These are phyloP conservation scores for Ganaspis sp. DNA, from an alignment of 1,140 invertebrate genomes.

Conservation along the genomic window DNA sequence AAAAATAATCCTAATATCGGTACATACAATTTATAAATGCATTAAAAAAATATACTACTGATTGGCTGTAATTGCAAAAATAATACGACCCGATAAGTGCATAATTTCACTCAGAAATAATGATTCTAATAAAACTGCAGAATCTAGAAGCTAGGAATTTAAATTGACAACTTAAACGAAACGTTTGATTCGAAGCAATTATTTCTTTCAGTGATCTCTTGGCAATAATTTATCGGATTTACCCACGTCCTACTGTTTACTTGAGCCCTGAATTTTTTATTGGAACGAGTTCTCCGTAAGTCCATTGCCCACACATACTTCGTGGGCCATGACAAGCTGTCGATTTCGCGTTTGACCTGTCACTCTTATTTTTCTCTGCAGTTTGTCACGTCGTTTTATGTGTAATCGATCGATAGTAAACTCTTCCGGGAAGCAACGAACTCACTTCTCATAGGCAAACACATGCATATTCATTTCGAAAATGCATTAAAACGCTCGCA, in stretches of 20 bases:
- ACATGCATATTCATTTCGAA: not conserved
- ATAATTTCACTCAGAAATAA: not conserved
- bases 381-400: not conserved
- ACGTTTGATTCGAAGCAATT: not conserved
- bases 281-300: not conserved
- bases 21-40: constrained; percentile 32
- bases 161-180: not conserved
- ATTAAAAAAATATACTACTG: not conserved
- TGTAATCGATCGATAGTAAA: not conserved
- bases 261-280: not conserved
- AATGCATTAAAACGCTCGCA: not conserved
- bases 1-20: not conserved
- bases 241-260: not conserved
- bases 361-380: not conserved
- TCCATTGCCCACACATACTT: not conserved
- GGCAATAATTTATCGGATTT: not conserved
- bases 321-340: constrained; percentile 2
- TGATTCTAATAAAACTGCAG: too few species aligned
- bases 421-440: not conserved
- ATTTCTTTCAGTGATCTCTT: not conserved
- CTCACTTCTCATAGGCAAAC: not conserved
- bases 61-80: not conserved
- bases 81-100: not conserved
- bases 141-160: not conserved
- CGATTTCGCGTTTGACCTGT: not conserved